phyloP scores from a whole-genome alignment of 53 echinoderm and acorn worm species.

The Paracentrotus lividus region DNA sequence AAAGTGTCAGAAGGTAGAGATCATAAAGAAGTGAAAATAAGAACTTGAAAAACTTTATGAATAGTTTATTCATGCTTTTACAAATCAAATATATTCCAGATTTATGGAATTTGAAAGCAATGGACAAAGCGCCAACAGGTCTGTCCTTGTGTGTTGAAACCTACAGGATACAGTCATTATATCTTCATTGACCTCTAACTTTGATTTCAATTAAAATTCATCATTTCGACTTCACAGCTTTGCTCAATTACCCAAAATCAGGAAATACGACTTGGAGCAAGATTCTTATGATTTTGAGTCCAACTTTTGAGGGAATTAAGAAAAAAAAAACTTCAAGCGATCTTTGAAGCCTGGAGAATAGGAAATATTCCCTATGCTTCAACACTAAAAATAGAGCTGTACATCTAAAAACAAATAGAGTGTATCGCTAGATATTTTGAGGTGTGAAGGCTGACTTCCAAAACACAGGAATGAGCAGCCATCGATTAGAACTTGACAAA shows the following conservation, averaged over 20 bases:
- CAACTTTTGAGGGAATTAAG: background rate
- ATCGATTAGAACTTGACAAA: too few relatives aligned
- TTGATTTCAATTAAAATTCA: conserved; percentile 6
- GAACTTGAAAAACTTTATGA: too few relatives aligned
- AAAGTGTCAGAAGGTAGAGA: background rate
- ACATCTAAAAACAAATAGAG: too few relatives aligned
- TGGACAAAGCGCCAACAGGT: background rate
- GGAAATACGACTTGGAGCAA: background rate
- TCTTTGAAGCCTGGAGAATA: background rate
- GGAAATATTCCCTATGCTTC: too few relatives aligned
- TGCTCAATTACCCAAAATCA: conserved; percentile 23
- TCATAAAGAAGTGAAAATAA: too few relatives aligned
- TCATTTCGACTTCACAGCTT: background rate
- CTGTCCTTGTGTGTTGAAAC: background rate
- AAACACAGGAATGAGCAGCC: too few relatives aligned
- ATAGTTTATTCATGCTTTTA: too few relatives aligned
- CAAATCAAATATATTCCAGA: too few relatives aligned
- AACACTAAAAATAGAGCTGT: too few relatives aligned
- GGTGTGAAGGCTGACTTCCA: too few relatives aligned
- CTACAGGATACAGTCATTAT: background rate
- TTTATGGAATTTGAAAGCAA: too few relatives aligned
- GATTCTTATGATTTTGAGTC: background rate
- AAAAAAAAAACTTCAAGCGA: background rate
- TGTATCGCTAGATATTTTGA: too few relatives aligned
- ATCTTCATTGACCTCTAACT: conserved; percentile 4